Conservation (phyloP, 2,888 invertebrate genomes). For the Silvanus unidentatus region DNA sequence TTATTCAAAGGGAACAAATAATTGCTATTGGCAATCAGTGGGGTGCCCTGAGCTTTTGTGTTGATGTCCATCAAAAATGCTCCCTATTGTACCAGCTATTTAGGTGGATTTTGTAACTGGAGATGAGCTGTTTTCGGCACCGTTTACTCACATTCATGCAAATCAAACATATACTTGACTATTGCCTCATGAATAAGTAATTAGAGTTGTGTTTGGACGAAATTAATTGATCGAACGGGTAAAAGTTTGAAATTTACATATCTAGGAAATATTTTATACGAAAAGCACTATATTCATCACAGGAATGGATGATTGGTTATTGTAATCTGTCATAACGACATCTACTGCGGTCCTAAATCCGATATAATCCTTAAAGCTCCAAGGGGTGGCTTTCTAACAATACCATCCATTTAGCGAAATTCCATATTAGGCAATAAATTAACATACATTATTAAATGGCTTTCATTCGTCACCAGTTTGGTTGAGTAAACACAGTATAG, state of each 20-base stretch:
- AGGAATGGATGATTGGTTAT: no score
- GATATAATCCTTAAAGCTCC: constrained; percentile 18
- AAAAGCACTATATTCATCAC: no score
- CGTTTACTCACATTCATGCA: constrained; percentile 25
- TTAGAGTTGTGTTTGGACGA: constrained; percentile 12
- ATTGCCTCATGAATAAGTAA: constrained; percentile 41
- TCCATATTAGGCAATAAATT: constrained; percentile 20
- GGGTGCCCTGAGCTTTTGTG: constrained; percentile 29
- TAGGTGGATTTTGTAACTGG: constrained; percentile 21
- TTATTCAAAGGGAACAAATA: constrained; percentile 50
- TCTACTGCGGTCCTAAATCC: constrained; percentile 13
- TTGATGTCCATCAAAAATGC: constrained; percentile 25
- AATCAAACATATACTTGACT: constrained; percentile 43
- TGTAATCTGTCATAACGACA: no score
- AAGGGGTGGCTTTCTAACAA: no score
- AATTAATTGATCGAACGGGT: no score
- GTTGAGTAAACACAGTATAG: no score
- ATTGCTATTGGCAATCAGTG: constrained; percentile 42
- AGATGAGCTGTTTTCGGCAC: constrained; percentile 15
- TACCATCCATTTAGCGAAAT: constrained; percentile 10
- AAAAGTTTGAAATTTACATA: no score
- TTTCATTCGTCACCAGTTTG: no score
- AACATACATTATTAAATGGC: constrained; percentile 9
- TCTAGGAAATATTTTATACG: no score
- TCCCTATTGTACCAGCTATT: constrained; percentile 20